Percentiles rank a stretch among this genome's conserved stretches.
phyloP scores from a whole-genome alignment of 2,888 invertebrate genomes.

The Drosophila putrida region DNA sequence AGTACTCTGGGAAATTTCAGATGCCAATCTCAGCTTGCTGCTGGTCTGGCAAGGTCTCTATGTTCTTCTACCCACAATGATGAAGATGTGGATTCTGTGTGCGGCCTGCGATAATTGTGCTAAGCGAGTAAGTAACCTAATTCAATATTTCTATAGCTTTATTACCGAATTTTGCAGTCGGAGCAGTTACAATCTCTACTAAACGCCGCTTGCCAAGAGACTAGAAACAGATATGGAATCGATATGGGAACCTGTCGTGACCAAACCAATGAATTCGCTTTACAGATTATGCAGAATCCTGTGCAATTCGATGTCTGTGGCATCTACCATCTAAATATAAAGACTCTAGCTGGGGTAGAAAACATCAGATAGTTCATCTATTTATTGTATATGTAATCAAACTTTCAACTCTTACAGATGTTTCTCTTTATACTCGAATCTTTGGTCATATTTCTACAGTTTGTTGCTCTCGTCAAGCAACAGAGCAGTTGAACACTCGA shows the following conservation, averaged over 20 bases:
- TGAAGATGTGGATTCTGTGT: slow-evolving; percentile 60
- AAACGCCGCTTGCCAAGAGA: slow-evolving; percentile 16
- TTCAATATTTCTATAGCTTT: not conserved
- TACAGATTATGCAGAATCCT: slow-evolving; percentile 73
- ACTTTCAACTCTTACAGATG: slow-evolving; percentile 46
- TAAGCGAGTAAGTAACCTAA: slow-evolving; percentile 44
- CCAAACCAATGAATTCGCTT: slow-evolving; percentile 57
- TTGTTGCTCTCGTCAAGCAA: slow-evolving; percentile 44
- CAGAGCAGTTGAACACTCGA: slow-evolving; percentile 17
- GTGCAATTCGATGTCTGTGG: slow-evolving; percentile 62
- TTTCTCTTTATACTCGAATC: slow-evolving; percentile 66
- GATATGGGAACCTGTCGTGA: slow-evolving; percentile 1
- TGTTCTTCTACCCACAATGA: slow-evolving; percentile 45
- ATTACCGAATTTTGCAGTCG: slow-evolving; percentile 37
- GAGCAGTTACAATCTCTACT: slow-evolving; percentile 41
- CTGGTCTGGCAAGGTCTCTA: slow-evolving; percentile 33
- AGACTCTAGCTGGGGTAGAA: slow-evolving; percentile 56
- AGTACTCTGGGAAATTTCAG: slow-evolving; percentile 32
- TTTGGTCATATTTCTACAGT: slow-evolving; percentile 66
- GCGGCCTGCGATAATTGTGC: slow-evolving; percentile 56
- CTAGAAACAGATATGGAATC: not conserved
- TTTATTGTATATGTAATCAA: not conserved
- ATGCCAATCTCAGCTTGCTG: slow-evolving; percentile 1
- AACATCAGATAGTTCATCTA: not conserved
- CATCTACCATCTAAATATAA: slow-evolving; percentile 69